Percentiles rank a stretch among this genome's conserved stretches.
Conservation (phyloP, 2,113 vertebrate species). For the Suncus etruscus region DNA sequence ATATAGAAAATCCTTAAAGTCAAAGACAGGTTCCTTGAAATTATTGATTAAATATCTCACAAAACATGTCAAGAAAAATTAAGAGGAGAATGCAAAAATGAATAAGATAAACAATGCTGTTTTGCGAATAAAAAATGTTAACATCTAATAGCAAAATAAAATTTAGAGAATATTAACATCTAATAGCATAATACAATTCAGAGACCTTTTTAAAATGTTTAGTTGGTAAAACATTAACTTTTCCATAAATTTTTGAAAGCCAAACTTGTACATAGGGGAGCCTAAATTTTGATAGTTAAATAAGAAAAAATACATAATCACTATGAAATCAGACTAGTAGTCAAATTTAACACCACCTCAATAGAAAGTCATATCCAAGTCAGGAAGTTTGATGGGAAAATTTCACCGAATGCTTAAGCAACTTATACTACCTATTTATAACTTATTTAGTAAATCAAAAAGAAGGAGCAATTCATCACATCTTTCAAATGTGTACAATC, state of each 20-base stretch:
- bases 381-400: conserved; percentile 1
- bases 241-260: not conserved
- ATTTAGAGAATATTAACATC: not conserved
- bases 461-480: not conserved
- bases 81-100: not conserved
- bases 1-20: not conserved
- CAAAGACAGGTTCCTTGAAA: conserved; percentile 13
- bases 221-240: not conserved
- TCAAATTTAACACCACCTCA: not conserved
- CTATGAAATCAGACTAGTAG: not conserved
- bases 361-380: not conserved
- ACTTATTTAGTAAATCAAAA: conserved; percentile 11
- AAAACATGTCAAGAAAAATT: conserved; percentile 2
- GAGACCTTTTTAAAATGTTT: too few species aligned
- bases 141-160: not conserved
- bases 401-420: conserved; percentile 1
- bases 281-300: not conserved
- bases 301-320: not conserved
- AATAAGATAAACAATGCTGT: not conserved
- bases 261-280: not conserved
- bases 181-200: too few species aligned
- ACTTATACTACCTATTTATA: not conserved
- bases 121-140: not conserved
- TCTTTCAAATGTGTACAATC: not conserved
- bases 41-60: not conserved